Evolutionary conservation across 1,140 invertebrate species (phyloP).

Genomic region (Achroia grisella): DNA sequence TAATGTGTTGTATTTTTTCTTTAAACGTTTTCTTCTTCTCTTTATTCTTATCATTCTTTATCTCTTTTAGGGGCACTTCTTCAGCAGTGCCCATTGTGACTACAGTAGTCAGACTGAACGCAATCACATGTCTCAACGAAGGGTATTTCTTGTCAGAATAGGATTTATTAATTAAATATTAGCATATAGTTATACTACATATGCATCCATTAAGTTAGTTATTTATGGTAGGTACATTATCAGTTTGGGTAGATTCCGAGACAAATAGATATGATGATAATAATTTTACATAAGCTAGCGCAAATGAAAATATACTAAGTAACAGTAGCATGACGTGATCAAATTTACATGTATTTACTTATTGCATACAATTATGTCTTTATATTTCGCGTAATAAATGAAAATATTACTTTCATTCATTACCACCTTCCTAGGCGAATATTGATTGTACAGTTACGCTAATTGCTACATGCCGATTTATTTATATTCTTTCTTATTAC

Average conservation of each 20-base stretch:
- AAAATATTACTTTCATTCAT: too few species aligned
- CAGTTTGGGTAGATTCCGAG: conserved; percentile 5
- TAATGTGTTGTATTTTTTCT: conserved; percentile 61
- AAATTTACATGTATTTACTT: too few species aligned
- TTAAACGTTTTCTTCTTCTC: conserved; percentile 52
- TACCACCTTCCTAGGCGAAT: too few species aligned
- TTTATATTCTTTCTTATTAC: too few species aligned
- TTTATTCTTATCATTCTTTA: conserved; percentile 10
- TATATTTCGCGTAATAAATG: too few species aligned
- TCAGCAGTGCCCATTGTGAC: conserved; percentile 28
- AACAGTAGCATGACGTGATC: too few species aligned
- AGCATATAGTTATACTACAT: neutral
- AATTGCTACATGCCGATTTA: too few species aligned
- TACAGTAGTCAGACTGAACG: neutral
- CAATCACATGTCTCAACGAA: neutral
- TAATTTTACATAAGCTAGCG: too few species aligned
- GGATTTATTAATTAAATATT: conserved; percentile 13
- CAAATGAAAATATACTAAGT: too few species aligned
- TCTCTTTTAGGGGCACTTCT: conserved; percentile 37
- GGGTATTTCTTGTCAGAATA: neutral
- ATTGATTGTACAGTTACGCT: too few species aligned
- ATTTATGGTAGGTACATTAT: conserved; percentile 12
- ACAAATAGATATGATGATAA: too few species aligned
- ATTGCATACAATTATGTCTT: too few species aligned
- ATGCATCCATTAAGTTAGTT: conserved; percentile 1